A percentile compares a stretch with the other conserved stretches of the same genome.
phyloP scores from a whole-genome alignment of 2,113 vertebrate genomes.

The Centropristis striata region DNA sequence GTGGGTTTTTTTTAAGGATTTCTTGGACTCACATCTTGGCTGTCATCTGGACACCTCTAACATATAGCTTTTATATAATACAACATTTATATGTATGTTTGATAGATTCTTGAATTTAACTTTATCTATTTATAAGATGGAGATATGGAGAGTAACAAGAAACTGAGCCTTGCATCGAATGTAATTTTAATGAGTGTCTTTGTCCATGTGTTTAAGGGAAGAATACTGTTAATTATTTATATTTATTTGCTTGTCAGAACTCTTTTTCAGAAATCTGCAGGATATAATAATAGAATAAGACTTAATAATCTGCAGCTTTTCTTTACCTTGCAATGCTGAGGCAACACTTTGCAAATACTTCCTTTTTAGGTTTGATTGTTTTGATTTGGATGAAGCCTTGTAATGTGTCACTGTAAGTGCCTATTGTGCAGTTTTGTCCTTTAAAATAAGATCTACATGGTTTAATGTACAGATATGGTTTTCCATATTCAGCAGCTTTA shows the following conservation, averaged over 20 bases:
- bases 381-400: background rate
- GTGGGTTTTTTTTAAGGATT: background rate
- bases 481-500: background rate
- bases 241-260: constrained; percentile 16
- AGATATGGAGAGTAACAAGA: background rate
- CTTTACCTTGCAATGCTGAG: constrained; percentile 9
- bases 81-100: background rate
- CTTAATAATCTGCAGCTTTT: too few relatives aligned
- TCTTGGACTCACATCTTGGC: background rate
- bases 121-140: background rate
- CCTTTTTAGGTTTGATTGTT: background rate
- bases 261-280: background rate
- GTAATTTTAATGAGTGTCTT: background rate
- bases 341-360: constrained; percentile 8
- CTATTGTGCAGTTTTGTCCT: constrained; percentile 1
- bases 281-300: too few relatives aligned
- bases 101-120: background rate
- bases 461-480: background rate
- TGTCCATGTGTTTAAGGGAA: background rate
- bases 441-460: background rate
- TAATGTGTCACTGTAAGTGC: background rate
- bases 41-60: background rate
- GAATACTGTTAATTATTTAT: constrained; percentile 2
- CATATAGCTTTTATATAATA: background rate
- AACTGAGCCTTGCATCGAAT: background rate